Conservation (phyloP, 2,888 invertebrate genomes). For the Hirtodrosophila trivittata region DNA sequence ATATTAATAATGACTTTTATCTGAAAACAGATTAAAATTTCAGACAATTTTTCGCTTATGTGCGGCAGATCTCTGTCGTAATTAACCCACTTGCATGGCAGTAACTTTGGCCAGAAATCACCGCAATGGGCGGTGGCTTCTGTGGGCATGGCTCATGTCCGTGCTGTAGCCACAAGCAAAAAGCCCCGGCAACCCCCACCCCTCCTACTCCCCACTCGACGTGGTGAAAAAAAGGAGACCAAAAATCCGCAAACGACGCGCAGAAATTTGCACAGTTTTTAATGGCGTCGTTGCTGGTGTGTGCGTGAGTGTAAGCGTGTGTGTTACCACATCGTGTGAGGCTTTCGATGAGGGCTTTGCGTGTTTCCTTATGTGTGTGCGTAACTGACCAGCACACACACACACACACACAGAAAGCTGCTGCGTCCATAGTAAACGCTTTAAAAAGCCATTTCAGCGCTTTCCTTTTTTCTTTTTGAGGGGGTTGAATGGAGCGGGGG, state of each 20-base stretch:
- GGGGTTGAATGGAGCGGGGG: neutral
- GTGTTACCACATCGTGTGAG: constrained; percentile 24
- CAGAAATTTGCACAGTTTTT: constrained; percentile 68
- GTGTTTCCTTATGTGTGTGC: constrained; percentile 39
- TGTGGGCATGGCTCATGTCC: constrained; percentile 47
- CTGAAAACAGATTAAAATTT: constrained; percentile 16
- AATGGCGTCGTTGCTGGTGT: constrained; percentile 50
- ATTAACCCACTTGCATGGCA: constrained; percentile 67
- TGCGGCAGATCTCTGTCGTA: constrained; percentile 60
- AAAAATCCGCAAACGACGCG: constrained; percentile 53
- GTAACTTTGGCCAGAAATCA: constrained; percentile 49
- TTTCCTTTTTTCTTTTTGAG: constrained; percentile 13
- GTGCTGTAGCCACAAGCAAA: constrained; percentile 41
- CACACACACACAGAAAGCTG: constrained; percentile 37
- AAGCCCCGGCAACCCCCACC: neutral
- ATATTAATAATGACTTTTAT: constrained; percentile 7
- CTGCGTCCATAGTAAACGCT: constrained; percentile 53
- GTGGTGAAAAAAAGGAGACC: constrained; percentile 19
- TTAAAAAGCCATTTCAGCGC: constrained; percentile 73
- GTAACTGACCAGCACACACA: constrained; percentile 57
- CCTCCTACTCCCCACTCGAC: neutral
- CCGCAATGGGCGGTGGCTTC: constrained; percentile 37
- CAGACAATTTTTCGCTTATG: constrained; percentile 31
- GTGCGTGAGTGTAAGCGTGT: constrained; percentile 11
- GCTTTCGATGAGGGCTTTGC: constrained; percentile 54